phyloP scores from a whole-genome alignment of 2,888 invertebrate species.

The Drosophila percnosoma region DNA sequence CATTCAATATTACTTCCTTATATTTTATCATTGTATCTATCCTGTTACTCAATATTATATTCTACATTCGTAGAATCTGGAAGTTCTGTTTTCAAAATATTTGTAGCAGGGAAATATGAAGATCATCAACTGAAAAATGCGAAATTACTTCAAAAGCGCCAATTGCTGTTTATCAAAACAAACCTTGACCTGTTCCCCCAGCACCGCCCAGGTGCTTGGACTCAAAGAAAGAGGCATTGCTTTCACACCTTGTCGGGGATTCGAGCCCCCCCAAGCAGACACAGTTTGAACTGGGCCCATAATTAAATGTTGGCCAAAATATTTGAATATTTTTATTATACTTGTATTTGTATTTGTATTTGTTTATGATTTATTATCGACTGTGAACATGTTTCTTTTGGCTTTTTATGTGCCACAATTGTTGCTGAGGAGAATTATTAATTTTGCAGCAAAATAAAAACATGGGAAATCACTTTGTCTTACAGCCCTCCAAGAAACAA shows the following conservation, averaged over 20 bases:
- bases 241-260: conserved; percentile 32
- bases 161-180: conserved; percentile 25
- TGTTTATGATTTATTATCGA: conserved; percentile 68
- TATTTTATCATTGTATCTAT: no score
- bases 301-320: conserved; percentile 44
- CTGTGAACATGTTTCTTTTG: conserved; percentile 59
- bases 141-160: neutral
- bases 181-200: conserved; percentile 41
- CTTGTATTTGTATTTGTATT: conserved; percentile 37
- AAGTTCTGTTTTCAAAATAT: neutral
- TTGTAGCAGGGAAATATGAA: neutral
- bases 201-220: conserved; percentile 30
- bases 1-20: neutral
- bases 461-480: conserved; percentile 68
- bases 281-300: conserved; percentile 28
- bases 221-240: conserved; percentile 29
- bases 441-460: conserved; percentile 53
- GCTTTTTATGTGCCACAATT: conserved; percentile 66
- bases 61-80: neutral
- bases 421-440: conserved; percentile 57
- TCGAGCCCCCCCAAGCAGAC: conserved; percentile 9
- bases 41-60: neutral
- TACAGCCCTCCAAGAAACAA: conserved; percentile 26
- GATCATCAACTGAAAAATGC: neutral
- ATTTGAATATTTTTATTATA: conserved; percentile 10